A percentile compares a stretch with the other conserved stretches of the same genome.
Evolutionary conservation across 2,797 vertebrate species (phyloP).

Genomic region (Miopithecus talapoin): DNA sequence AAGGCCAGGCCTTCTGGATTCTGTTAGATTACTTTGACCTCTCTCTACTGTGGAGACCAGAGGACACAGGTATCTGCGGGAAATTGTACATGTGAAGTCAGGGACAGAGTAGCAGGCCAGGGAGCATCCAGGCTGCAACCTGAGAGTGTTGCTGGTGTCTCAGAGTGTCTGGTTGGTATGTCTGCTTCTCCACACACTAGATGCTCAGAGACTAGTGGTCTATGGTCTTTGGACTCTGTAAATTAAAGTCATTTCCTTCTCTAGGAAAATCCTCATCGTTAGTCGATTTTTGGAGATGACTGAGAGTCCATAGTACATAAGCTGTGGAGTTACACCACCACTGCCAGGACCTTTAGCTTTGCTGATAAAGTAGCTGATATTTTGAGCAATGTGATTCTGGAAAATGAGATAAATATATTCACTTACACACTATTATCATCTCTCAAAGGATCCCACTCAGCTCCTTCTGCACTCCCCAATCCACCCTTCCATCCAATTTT

Average conservation of each 20-base stretch:
- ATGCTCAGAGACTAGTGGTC: background rate
- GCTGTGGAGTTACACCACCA: background rate
- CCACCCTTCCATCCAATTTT: background rate
- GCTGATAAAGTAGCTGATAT: background rate
- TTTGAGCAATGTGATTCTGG: background rate
- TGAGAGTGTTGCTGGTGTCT: background rate
- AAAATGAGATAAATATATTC: background rate
- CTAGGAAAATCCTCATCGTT: background rate
- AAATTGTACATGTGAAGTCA: rapidly evolving
- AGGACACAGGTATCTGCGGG: background rate
- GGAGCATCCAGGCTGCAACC: background rate
- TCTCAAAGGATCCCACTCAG: background rate
- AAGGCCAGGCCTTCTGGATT: background rate
- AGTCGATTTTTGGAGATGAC: background rate
- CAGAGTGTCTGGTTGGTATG: background rate
- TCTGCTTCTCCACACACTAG: background rate
- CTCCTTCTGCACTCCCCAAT: background rate
- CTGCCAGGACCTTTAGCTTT: background rate
- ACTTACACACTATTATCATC: background rate
- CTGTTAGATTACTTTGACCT: background rate
- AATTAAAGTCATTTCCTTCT: background rate
- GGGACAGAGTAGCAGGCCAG: background rate
- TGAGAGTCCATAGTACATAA: background rate
- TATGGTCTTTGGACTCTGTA: background rate
- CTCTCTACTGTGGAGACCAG: background rate